Conservation (phyloP, 2,797 vertebrate species). For the Dipus sagitta region DNA sequence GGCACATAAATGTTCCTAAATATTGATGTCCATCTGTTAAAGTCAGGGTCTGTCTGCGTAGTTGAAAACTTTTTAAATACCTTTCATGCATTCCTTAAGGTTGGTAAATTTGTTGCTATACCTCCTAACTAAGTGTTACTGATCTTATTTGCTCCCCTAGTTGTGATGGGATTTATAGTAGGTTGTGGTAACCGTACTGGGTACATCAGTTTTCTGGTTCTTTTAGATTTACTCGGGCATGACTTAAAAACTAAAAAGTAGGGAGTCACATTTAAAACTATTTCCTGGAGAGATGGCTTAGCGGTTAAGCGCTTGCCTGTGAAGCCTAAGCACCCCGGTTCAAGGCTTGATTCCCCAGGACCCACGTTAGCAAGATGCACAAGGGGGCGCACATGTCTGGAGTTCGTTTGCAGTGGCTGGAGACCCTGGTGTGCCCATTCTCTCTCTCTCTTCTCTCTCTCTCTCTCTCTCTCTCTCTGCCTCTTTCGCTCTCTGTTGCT, state of each 20-base stretch:
- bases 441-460: too few species aligned
- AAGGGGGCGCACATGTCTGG: too few species aligned
- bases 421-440: too few species aligned
- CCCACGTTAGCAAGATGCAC: too few species aligned
- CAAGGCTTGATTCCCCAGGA: too few species aligned
- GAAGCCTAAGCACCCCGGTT: too few species aligned
- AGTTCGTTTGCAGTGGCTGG: too few species aligned
- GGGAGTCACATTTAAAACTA: neutral
- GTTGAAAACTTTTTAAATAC: conserved; percentile 18
- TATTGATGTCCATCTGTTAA: neutral
- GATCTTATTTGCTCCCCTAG: neutral
- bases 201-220: neutral
- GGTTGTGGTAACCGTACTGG: neutral
- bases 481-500: too few species aligned
- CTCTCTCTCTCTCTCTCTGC: too few species aligned
- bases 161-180: neutral
- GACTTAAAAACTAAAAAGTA: conserved; percentile 45
- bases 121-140: neutral
- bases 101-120: neutral
- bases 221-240: neutral
- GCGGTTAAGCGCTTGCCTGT: too few species aligned
- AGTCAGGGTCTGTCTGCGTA: neutral
- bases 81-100: neutral
- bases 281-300: conserved; percentile 33
- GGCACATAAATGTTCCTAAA: neutral